phyloP scores from a whole-genome alignment of 2,888 invertebrate genomes.

The Synergus umbraculus region DNA sequence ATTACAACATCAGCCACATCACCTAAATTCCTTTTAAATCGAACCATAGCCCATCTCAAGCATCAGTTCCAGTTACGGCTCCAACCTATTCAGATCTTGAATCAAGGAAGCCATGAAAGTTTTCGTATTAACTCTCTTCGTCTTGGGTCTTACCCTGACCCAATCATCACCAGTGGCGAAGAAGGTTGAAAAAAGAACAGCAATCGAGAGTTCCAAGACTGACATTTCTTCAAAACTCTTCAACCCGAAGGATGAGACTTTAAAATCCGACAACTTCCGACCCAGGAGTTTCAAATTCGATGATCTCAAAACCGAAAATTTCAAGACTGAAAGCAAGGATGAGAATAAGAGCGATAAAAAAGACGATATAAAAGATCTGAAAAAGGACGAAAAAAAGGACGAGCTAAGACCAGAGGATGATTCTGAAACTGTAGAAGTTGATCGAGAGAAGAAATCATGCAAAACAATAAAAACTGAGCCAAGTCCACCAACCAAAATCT shows the following conservation, averaged over 20 bases:
- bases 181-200: conserved; percentile 27
- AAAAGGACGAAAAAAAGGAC: neutral
- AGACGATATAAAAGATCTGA: neutral
- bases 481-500: conserved; percentile 15
- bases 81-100: neutral
- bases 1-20: neutral
- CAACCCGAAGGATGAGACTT: neutral
- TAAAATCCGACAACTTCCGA: neutral
- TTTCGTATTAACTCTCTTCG: neutral
- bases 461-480: neutral
- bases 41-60: neutral
- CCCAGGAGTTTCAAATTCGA: neutral
- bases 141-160: conserved; percentile 15
- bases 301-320: neutral
- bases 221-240: neutral
- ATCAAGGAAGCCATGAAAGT: conserved; percentile 23
- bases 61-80: conserved; percentile 25
- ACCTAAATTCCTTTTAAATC: conserved; percentile 23
- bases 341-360: neutral
- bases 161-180: conserved; percentile 30
- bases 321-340: neutral
- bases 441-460: conserved; percentile 31
- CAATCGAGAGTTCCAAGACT: neutral
- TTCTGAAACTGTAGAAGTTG: conserved; percentile 2
- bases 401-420: conserved; percentile 10